Conservation (phyloP, 2,113 vertebrate genomes). For the Melanerpes aurifrons region DNA sequence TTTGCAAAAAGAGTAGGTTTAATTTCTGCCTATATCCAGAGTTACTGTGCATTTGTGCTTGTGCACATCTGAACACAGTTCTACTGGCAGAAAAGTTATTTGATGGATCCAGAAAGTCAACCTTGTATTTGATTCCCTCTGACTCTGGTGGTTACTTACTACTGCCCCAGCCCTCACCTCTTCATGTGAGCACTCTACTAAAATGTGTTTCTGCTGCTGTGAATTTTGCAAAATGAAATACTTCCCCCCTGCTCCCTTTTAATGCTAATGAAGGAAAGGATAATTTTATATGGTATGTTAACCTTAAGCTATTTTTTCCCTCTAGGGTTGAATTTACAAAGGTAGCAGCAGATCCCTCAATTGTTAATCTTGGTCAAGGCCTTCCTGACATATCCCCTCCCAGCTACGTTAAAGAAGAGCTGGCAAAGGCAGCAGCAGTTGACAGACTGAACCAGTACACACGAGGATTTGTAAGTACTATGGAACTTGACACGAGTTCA, state of each 20-base stretch:
- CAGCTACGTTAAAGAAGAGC: slow-evolving; percentile 85
- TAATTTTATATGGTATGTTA: background rate
- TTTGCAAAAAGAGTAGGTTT: background rate
- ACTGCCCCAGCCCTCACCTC: background rate
- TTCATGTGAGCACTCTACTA: background rate
- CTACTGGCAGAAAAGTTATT: background rate
- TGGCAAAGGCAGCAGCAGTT: slow-evolving; percentile 80
- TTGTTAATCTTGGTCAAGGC: slow-evolving; percentile 95
- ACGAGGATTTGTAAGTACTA: slow-evolving; percentile 89
- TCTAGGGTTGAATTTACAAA: slow-evolving; percentile 90
- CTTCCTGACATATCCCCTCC: slow-evolving; percentile 91
- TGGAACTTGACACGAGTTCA: background rate
- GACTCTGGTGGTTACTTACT: background rate
- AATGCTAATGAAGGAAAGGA: background rate
- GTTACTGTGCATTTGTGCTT: background rate
- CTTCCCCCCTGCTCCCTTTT: background rate
- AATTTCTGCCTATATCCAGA: background rate
- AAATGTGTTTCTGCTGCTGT: background rate
- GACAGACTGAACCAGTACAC: slow-evolving; percentile 95
- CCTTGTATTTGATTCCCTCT: background rate
- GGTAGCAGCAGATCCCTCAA: slow-evolving; percentile 87
- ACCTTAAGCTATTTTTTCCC: background rate
- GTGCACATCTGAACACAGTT: background rate
- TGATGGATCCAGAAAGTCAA: background rate
- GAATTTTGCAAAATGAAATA: background rate